Percentiles rank a stretch among this genome's conserved stretches.
phyloP scores from a whole-genome alignment of 2,113 vertebrate genomes.

The Caranx melampygus region DNA sequence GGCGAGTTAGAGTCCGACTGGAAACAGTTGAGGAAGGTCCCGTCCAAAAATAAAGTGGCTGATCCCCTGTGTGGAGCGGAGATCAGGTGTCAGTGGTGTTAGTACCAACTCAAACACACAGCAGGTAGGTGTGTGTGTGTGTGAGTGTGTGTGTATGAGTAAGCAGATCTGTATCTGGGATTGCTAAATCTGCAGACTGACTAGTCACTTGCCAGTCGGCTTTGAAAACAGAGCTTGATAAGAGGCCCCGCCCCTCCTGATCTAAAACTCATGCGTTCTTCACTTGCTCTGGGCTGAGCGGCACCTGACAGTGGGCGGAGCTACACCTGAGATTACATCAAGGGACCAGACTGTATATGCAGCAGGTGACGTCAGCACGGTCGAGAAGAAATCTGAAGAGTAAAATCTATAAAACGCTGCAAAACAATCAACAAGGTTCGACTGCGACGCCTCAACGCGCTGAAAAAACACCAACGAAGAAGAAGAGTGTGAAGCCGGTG shows the following conservation, averaged over 20 bases:
- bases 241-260: too few relatives aligned
- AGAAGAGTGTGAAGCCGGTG: too few relatives aligned
- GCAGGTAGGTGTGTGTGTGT: too few relatives aligned
- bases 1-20: background rate
- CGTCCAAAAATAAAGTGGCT: slow-evolving; percentile 68
- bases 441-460: too few relatives aligned
- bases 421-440: too few relatives aligned
- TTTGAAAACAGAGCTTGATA: background rate
- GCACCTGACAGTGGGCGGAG: background rate
- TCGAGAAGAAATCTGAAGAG: too few relatives aligned
- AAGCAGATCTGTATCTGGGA: slow-evolving; percentile 44
- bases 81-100: slow-evolving; percentile 56
- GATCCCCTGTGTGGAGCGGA: slow-evolving; percentile 28
- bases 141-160: slow-evolving; percentile 9
- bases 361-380: background rate
- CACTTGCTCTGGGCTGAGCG: slow-evolving; percentile 22
- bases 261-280: background rate
- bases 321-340: background rate
- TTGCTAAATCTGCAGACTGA: slow-evolving; percentile 45
- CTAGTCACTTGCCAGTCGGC: slow-evolving; percentile 29
- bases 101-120: background rate
- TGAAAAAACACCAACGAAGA: too few relatives aligned
- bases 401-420: too few relatives aligned
- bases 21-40: background rate
- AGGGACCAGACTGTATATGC: too few relatives aligned